Evolutionary conservation across 2,888 invertebrate genomes (phyloP).

Genomic region (Hedychridium roseum): DNA sequence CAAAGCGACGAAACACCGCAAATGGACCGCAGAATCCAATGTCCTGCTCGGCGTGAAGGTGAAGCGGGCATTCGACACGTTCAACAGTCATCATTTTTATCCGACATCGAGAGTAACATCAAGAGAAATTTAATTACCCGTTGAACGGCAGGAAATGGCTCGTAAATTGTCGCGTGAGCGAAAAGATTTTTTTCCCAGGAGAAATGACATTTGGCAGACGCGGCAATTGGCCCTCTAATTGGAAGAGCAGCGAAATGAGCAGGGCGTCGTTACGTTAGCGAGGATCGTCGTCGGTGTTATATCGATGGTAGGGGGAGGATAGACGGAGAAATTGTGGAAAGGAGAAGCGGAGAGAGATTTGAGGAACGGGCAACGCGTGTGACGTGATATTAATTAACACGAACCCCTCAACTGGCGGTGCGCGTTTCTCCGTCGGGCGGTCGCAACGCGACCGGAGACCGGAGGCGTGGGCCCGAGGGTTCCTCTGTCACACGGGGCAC

Average conservation of each 20-base stretch:
- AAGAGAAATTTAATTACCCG: no score
- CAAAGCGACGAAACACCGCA: slow-evolving; percentile 48
- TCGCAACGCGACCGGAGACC: slow-evolving; percentile 15
- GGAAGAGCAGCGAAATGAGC: no score
- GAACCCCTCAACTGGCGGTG: slow-evolving; percentile 55
- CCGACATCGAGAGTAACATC: no score
- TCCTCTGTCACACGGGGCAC: slow-evolving; percentile 57
- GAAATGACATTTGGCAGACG: no score
- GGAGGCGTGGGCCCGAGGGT: slow-evolving; percentile 41
- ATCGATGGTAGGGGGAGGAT: slow-evolving; percentile 20
- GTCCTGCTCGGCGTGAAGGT: slow-evolving; percentile 38
- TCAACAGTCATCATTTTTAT: no score
- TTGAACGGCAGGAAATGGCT: no score
- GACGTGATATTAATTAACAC: slow-evolving; percentile 64
- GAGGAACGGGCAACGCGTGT: slow-evolving; percentile 56
- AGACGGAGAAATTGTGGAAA: slow-evolving; percentile 29
- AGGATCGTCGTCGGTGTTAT: no score
- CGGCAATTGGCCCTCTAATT: no score
- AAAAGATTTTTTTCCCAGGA: no score
- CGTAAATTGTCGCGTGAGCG: no score
- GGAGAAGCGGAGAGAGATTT: slow-evolving; percentile 52
- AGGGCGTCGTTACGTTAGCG: no score
- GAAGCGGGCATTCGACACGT: no score
- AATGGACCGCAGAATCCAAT: slow-evolving; percentile 42
- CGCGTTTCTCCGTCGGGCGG: slow-evolving; percentile 7